phyloP scores from a whole-genome alignment of 2,113 vertebrate species.

The Pseudopodoces humilis region DNA sequence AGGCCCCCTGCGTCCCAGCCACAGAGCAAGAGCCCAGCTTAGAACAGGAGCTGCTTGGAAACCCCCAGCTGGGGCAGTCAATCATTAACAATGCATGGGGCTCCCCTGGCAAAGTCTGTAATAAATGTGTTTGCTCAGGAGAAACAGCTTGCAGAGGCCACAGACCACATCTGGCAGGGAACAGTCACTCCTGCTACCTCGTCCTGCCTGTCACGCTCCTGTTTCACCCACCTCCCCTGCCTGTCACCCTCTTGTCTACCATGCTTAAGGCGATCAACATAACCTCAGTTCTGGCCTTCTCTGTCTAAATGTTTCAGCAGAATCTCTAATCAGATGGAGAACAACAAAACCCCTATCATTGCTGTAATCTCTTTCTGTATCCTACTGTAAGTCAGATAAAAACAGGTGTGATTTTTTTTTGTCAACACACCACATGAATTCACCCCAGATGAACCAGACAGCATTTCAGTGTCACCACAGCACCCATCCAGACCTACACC shows the following conservation, averaged over 20 bases:
- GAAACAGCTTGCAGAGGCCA: background rate
- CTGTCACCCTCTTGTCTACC: background rate
- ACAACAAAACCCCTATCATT: background rate
- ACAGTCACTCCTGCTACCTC: background rate
- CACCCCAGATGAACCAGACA: background rate
- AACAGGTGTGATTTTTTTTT: background rate
- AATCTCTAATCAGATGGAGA: background rate
- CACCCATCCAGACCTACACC: background rate
- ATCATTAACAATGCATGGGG: slow-evolving; percentile 52
- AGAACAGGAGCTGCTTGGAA: background rate
- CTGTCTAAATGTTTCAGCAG: background rate
- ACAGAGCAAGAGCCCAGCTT: fast-evolving
- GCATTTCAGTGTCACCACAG: background rate
- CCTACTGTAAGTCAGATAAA: background rate
- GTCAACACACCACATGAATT: background rate
- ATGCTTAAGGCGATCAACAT: background rate
- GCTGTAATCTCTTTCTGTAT: background rate
- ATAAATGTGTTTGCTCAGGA: slow-evolving; percentile 33
- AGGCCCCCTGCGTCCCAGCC: fast-evolving
- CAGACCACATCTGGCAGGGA: background rate
- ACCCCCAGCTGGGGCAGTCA: slow-evolving; percentile 4
- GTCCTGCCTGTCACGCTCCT: background rate
- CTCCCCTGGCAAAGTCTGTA: background rate
- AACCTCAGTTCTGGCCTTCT: background rate
- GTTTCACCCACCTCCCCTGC: background rate